phyloP scores from a whole-genome alignment of 2,888 invertebrate species.

The Camptogramma bilineatum region DNA sequence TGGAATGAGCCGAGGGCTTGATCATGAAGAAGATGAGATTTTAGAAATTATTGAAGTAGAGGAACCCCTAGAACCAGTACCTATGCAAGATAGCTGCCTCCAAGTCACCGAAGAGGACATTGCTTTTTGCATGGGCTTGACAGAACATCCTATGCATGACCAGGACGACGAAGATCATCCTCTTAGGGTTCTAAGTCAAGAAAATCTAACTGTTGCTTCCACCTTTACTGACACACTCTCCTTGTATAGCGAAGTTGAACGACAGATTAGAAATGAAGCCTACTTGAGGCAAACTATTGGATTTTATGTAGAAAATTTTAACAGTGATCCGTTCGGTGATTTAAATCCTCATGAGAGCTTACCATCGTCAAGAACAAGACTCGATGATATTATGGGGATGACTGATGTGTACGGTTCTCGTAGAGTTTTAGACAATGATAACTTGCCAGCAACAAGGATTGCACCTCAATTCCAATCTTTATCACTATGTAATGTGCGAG shows the following conservation, averaged over 20 bases:
- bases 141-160: constrained; percentile 89
- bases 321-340: constrained; percentile 63
- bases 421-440: constrained; percentile 89
- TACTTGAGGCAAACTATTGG: constrained; percentile 85
- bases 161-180: constrained; percentile 93
- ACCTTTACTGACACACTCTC: constrained; percentile 93
- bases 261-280: constrained; percentile 87
- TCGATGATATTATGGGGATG: constrained; percentile 92
- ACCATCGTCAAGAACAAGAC: constrained; percentile 84
- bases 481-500: constrained; percentile 89
- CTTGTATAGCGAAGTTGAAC: constrained; percentile 88
- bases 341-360: constrained; percentile 80
- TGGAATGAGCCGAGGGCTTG: constrained; percentile 78
- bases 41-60: constrained; percentile 92
- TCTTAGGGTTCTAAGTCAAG: constrained; percentile 94
- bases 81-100: constrained; percentile 93
- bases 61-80: constrained; percentile 92
- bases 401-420: constrained; percentile 93
- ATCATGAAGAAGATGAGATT: constrained; percentile 88
- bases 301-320: constrained; percentile 83
- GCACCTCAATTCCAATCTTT: constrained; percentile 89
- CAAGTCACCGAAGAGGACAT: constrained; percentile 98
- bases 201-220: constrained; percentile 95
- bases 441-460: constrained; percentile 82
- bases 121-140: constrained; percentile 92